These are phyloP conservation scores for Callospermophilus lateralis DNA, from an alignment of 2,113 vertebrate genomes.

Conservation along the genomic window DNA sequence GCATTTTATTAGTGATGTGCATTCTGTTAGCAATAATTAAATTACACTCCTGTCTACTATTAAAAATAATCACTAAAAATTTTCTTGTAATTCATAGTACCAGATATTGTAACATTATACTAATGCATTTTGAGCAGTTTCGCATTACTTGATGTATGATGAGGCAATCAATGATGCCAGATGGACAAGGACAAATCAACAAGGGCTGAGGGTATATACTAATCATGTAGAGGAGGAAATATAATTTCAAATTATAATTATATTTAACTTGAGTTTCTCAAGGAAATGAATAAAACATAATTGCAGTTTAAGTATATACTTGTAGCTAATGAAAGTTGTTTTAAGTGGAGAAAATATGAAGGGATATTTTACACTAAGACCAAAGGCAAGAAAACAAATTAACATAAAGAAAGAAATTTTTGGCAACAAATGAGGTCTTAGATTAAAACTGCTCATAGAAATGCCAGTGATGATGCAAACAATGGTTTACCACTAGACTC, in stretches of 20 bases:
- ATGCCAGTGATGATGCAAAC: neutral
- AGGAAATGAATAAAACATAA: slow-evolving; percentile 83
- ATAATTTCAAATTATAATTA: slow-evolving; percentile 87
- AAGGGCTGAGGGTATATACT: slow-evolving; percentile 81
- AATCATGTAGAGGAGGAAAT: slow-evolving; percentile 65
- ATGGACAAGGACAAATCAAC: slow-evolving; percentile 72
- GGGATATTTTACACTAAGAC: slow-evolving; percentile 23
- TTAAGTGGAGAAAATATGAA: slow-evolving; percentile 68
- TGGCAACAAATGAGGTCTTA: neutral
- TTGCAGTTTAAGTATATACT: slow-evolving; percentile 76
- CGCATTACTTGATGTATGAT: slow-evolving; percentile 73
- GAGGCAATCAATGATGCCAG: slow-evolving; percentile 66
- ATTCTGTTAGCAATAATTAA: slow-evolving; percentile 71
- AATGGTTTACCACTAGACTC: neutral
- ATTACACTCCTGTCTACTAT: slow-evolving; percentile 70
- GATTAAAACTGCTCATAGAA: slow-evolving; percentile 37
- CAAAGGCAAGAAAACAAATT: slow-evolving; percentile 38
- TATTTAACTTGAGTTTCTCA: slow-evolving; percentile 79
- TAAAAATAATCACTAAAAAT: slow-evolving; percentile 61
- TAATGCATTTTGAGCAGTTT: slow-evolving; percentile 82
- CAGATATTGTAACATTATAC: slow-evolving; percentile 70
- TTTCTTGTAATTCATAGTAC: slow-evolving; percentile 59
- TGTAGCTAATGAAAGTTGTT: slow-evolving; percentile 74
- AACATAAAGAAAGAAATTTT: slow-evolving; percentile 22
- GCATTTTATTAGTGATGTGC: neutral